Percentiles rank a stretch among this genome's conserved stretches.
Conservation (phyloP, 2,888 invertebrate genomes). For the Thelaira solivaga region DNA sequence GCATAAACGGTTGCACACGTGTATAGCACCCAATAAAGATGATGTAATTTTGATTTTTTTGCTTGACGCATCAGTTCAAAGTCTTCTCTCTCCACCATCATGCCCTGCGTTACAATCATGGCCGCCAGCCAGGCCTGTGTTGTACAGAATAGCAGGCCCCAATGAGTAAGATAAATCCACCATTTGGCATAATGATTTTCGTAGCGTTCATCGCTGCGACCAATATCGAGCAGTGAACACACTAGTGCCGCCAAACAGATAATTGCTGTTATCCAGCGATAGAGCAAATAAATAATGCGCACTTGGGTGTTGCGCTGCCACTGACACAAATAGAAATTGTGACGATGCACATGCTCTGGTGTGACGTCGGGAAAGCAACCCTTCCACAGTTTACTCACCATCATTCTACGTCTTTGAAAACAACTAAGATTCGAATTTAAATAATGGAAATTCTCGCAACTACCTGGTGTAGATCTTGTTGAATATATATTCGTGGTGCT, state of each 20-base stretch:
- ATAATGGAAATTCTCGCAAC: conserved; percentile 73
- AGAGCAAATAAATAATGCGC: conserved; percentile 77
- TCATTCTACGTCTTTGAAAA: conserved; percentile 75
- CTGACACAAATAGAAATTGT: conserved; percentile 77
- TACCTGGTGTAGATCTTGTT: conserved; percentile 66
- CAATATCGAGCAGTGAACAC: conserved; percentile 76
- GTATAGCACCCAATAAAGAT: conserved; percentile 77
- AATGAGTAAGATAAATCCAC: conserved; percentile 78
- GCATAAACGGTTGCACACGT: conserved; percentile 77
- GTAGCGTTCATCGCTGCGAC: conserved; percentile 76
- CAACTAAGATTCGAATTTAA: conserved; percentile 70
- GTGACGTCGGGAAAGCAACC: conserved; percentile 77
- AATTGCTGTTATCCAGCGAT: conserved; percentile 77
- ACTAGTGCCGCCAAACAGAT: conserved; percentile 77
- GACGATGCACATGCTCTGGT: conserved; percentile 76
- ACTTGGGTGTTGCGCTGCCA: conserved; percentile 78
- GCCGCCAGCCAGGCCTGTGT: conserved; percentile 77
- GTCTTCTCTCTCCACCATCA: conserved; percentile 78
- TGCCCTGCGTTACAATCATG: conserved; percentile 77
- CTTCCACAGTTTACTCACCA: conserved; percentile 77
- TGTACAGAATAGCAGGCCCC: conserved; percentile 76
- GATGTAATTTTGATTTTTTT: conserved; percentile 76
- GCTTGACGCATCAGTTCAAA: conserved; percentile 77
- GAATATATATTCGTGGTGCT: conserved; percentile 64
- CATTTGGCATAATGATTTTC: conserved; percentile 77